phyloP scores from a whole-genome alignment of 2,113 vertebrate species.

The Seriola dumerili region DNA sequence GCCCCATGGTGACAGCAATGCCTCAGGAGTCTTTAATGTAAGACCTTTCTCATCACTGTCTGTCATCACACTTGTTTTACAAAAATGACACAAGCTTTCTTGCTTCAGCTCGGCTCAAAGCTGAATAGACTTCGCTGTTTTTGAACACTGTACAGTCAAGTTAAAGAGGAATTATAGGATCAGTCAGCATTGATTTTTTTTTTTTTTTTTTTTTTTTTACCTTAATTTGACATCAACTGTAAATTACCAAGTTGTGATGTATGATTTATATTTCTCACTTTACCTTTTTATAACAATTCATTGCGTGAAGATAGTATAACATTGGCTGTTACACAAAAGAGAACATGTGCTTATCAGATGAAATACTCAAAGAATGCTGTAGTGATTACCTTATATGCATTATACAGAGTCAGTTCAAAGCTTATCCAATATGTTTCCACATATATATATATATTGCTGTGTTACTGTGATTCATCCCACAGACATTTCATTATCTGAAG shows the following conservation, averaged over 20 bases:
- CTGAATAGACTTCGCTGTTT: neutral
- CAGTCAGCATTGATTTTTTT: neutral
- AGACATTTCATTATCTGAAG: constrained; percentile 35
- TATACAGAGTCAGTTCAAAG: neutral
- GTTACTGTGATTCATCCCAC: constrained; percentile 21
- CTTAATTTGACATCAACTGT: neutral
- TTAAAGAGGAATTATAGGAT: neutral
- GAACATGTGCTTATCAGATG: neutral
- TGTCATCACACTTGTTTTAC: neutral
- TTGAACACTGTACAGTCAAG: neutral
- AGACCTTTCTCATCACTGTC: constrained; percentile 65
- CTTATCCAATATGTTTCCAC: constrained; percentile 13
- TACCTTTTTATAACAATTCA: neutral
- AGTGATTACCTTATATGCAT: neutral
- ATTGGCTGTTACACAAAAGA: neutral
- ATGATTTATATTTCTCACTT: neutral
- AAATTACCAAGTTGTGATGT: too few species aligned
- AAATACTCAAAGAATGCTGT: neutral
- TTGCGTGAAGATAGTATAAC: neutral
- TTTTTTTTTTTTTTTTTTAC: too few species aligned
- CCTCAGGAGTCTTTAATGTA: constrained; percentile 87
- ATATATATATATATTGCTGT: constrained; percentile 21
- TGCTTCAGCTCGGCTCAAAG: neutral
- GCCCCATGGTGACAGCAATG: constrained; percentile 77
- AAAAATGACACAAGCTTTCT: constrained; percentile 8